phyloP scores from a whole-genome alignment of 2,888 invertebrate genomes.

The Drosophila atroscutellata region DNA sequence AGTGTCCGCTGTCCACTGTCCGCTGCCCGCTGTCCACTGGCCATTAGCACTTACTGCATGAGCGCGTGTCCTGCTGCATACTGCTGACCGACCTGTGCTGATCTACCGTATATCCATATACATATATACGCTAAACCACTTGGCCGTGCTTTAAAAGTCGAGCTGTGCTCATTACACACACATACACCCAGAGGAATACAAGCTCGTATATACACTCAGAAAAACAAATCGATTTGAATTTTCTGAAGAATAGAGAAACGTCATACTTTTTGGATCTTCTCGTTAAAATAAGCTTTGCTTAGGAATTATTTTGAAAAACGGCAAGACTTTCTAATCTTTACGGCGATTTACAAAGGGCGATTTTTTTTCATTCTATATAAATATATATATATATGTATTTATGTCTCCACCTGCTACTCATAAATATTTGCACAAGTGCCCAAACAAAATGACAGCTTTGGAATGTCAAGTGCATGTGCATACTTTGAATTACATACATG shows the following conservation, averaged over 20 bases:
- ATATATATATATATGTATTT: not conserved
- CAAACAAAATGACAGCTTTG: constrained; percentile 64
- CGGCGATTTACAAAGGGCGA: not conserved
- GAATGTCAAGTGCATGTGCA: constrained; percentile 68
- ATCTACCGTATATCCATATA: not conserved
- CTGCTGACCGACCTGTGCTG: not conserved
- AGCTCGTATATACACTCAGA: not conserved
- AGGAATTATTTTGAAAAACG: not conserved
- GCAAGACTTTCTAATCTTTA: not conserved
- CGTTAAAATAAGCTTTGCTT: not conserved
- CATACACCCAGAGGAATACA: not conserved
- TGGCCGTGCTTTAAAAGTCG: constrained; percentile 37
- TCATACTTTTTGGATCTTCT: not conserved
- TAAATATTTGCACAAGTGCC: constrained; percentile 65
- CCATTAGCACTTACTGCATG: constrained; percentile 49
- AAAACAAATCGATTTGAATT: not conserved
- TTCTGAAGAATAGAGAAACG: not conserved
- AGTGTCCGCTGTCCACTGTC: constrained; percentile 38
- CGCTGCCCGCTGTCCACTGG: constrained; percentile 35
- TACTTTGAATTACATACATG: constrained; percentile 60
- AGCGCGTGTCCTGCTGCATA: not conserved
- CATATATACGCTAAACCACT: not conserved
- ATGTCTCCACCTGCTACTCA: constrained; percentile 41
- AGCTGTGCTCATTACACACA: constrained; percentile 44
- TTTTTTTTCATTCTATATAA: not conserved